These are phyloP conservation scores for Stenichneumon culpator DNA, from an alignment of 2,888 invertebrate genomes.

Conservation along the genomic window DNA sequence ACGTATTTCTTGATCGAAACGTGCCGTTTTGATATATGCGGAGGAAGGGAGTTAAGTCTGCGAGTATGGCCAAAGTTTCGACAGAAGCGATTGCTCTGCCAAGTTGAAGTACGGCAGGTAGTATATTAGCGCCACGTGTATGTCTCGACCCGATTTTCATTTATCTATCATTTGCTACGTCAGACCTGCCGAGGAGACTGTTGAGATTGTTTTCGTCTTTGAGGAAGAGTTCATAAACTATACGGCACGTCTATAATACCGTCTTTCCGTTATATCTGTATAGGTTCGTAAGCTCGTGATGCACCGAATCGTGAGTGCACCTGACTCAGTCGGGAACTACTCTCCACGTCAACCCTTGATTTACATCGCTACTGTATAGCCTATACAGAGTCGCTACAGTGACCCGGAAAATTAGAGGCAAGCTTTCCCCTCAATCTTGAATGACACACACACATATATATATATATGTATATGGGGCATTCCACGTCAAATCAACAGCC, in stretches of 20 bases:
- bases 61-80: not conserved
- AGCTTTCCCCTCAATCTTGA: constrained; percentile 27
- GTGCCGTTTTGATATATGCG: not conserved
- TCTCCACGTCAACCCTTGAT: constrained; percentile 38
- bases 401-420: constrained; percentile 39
- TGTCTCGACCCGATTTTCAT: not conserved
- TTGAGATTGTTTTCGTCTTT: constrained; percentile 29
- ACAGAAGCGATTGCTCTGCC: not conserved
- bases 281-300: constrained; percentile 20
- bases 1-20: not conserved
- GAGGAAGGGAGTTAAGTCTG: not conserved
- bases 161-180: constrained; percentile 15
- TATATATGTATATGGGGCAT: not conserved
- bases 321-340: constrained; percentile 27
- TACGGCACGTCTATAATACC: not conserved
- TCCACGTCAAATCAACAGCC: no score
- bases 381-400: not conserved
- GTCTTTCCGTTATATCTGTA: not conserved
- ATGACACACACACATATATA: not conserved
- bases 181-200: constrained; percentile 4
- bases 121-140: not conserved
- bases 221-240: constrained; percentile 10
- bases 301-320: constrained; percentile 36
- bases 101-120: not conserved
- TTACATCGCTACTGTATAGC: constrained; percentile 18